Evolutionary conservation across 1,140 invertebrate species (phyloP).

Genomic region (Dreissena polymorpha): DNA sequence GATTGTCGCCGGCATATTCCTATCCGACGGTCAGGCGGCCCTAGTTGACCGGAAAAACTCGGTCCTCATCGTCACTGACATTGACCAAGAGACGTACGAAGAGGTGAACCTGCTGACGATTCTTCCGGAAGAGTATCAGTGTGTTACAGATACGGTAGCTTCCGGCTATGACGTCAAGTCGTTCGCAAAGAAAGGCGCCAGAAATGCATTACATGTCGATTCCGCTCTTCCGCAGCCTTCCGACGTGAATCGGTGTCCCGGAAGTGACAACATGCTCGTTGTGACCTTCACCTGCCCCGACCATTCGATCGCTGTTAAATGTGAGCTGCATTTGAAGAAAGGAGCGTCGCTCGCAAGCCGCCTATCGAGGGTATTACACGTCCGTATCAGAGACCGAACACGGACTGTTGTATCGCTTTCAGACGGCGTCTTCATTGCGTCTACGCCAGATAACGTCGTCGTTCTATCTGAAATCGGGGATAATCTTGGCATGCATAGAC

Average conservation of each 20-base stretch:
- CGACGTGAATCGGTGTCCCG: not conserved
- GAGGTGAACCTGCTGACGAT: not conserved
- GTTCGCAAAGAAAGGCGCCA: not conserved
- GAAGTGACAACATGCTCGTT: not conserved
- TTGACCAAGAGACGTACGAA: not conserved
- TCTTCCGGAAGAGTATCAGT: not conserved
- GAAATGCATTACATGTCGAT: not conserved
- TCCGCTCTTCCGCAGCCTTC: not conserved
- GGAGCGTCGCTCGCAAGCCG: too few relatives aligned
- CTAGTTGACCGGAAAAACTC: slow-evolving; percentile 19
- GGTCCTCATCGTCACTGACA: not conserved
- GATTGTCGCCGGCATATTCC: slow-evolving; percentile 10
- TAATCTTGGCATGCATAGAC: not conserved
- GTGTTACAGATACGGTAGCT: not conserved
- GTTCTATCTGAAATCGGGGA: not conserved
- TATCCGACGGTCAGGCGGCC: not conserved
- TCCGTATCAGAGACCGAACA: not conserved
- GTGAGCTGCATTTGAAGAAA: not conserved
- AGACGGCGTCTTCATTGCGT: not conserved
- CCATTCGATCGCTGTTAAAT: not conserved
- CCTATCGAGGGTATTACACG: not conserved
- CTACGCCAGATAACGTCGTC: not conserved
- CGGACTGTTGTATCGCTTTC: not conserved
- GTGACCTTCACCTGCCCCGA: not conserved
- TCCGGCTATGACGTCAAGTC: not conserved